Conservation (phyloP, 1,140 invertebrate genomes). For the Leucophenga varia region DNA sequence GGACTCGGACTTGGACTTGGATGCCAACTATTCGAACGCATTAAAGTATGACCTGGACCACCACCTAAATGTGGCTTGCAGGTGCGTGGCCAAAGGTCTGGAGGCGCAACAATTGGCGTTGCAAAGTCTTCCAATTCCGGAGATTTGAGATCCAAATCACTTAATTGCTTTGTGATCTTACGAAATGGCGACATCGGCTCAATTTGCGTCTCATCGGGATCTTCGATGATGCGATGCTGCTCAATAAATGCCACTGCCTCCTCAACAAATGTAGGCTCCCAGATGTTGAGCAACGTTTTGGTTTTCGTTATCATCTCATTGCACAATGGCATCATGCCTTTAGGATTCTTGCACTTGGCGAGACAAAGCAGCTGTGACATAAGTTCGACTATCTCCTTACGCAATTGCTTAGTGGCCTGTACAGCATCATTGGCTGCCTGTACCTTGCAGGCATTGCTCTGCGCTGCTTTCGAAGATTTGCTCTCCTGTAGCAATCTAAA, state of each 20-base stretch:
- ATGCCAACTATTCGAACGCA: slow-evolving; percentile 51
- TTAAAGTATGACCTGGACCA: slow-evolving; percentile 10
- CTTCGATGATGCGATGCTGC: slow-evolving; percentile 62
- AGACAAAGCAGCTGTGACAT: slow-evolving; percentile 73
- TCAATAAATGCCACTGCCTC: slow-evolving; percentile 81
- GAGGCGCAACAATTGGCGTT: slow-evolving; percentile 67
- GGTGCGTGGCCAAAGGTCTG: slow-evolving; percentile 62
- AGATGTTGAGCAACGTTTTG: slow-evolving; percentile 74
- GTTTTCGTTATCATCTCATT: slow-evolving; percentile 79
- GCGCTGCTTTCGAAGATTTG: slow-evolving; percentile 69
- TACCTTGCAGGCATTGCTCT: slow-evolving; percentile 65
- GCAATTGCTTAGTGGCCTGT: slow-evolving; percentile 73
- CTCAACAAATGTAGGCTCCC: slow-evolving; percentile 81
- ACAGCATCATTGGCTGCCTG: slow-evolving; percentile 79
- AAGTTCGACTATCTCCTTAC: slow-evolving; percentile 76
- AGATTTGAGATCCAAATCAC: slow-evolving; percentile 67
- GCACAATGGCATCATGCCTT: slow-evolving; percentile 74
- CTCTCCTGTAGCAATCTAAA: slow-evolving; percentile 76
- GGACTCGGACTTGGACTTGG: slow-evolving; percentile 32
- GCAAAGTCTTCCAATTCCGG: slow-evolving; percentile 73
- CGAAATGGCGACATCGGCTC: slow-evolving; percentile 71
- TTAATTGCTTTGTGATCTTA: slow-evolving; percentile 74
- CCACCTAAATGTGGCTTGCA: slow-evolving; percentile 25
- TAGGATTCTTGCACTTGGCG: slow-evolving; percentile 70
- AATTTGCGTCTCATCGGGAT: slow-evolving; percentile 50